Conservation (phyloP, 1,140 invertebrate genomes). For the Sminthurides bifidus region DNA sequence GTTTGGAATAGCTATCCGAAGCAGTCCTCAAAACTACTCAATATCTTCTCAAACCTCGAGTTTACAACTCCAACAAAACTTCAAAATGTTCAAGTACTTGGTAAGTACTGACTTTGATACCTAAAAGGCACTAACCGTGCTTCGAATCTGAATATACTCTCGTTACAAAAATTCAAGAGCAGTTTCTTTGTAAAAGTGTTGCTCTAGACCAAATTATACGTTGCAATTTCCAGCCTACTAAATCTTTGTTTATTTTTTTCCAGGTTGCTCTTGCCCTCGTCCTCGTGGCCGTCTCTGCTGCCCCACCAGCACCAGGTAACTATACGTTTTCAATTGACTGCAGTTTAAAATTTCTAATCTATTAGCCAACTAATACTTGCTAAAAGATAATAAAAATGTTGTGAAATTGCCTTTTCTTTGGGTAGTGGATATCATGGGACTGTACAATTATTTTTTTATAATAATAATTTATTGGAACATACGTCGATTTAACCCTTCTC, state of each 20-base stretch:
- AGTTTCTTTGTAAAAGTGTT: not conserved
- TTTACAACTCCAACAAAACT: constrained; percentile 9
- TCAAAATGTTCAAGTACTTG: constrained; percentile 17
- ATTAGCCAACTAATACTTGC: no score
- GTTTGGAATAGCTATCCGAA: no score
- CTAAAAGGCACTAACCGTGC: not conserved
- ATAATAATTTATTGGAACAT: no score
- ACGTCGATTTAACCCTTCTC: no score
- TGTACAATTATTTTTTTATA: no score
- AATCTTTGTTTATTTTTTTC: not conserved
- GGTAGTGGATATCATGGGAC: no score
- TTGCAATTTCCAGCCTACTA: no score
- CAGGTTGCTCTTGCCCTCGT: constrained; percentile 16
- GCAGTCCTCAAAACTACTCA: no score
- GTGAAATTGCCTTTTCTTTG: no score
- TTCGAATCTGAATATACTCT: not conserved
- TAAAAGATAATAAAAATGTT: no score
- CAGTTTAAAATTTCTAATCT: no score
- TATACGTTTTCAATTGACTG: no score
- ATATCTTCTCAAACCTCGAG: not conserved
- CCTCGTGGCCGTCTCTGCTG: constrained; percentile 12
- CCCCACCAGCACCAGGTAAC: constrained; percentile 12
- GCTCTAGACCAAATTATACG: not conserved
- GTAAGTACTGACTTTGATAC: not conserved
- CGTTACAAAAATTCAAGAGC: not conserved